phyloP scores from a whole-genome alignment of 2,797 vertebrate species.

The Bradypodion pumilum region DNA sequence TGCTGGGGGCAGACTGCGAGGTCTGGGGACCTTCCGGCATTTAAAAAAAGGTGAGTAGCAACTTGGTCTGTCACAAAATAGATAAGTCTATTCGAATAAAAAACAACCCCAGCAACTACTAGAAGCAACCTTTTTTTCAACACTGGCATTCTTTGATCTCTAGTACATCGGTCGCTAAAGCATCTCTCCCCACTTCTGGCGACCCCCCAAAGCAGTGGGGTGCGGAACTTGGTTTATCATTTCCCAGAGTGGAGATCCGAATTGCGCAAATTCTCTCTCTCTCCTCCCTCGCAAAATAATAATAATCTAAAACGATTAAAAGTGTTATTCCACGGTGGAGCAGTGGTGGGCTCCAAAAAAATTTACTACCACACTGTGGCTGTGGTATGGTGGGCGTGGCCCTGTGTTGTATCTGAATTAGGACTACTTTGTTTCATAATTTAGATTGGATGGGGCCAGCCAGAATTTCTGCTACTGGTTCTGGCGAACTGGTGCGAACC shows the following conservation, averaged over 20 bases:
- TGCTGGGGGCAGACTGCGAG: constrained; percentile 38
- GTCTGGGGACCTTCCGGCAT: constrained; percentile 34
- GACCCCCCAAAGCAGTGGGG: constrained; percentile 27
- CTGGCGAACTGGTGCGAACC: too few relatives aligned
- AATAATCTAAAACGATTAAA: constrained; percentile 8
- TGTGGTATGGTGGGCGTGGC: too few relatives aligned
- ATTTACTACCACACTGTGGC: too few relatives aligned
- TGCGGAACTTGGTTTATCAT: constrained; percentile 34
- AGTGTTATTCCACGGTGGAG: constrained; percentile 21
- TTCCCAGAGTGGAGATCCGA: constrained; percentile 23
- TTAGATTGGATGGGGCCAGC: too few relatives aligned
- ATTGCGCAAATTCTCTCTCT: constrained; percentile 2
- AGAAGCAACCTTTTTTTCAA: constrained; percentile 40
- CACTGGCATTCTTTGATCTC: constrained; percentile 25
- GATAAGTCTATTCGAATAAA: constrained; percentile 43
- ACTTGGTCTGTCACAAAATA: constrained; percentile 49
- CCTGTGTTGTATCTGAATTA: too few relatives aligned
- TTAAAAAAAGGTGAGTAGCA: constrained; percentile 23
- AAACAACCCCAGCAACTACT: constrained; percentile 33
- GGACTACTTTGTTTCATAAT: too few relatives aligned
- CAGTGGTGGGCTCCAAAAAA: too few relatives aligned
- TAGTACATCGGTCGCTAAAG: constrained; percentile 35
- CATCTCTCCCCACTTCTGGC: constrained; percentile 6
- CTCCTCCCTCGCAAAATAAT: constrained; percentile 1
- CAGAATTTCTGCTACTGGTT: too few relatives aligned